Conservation (phyloP, 2,888 invertebrate genomes). For the Sminthurides aquaticus region DNA sequence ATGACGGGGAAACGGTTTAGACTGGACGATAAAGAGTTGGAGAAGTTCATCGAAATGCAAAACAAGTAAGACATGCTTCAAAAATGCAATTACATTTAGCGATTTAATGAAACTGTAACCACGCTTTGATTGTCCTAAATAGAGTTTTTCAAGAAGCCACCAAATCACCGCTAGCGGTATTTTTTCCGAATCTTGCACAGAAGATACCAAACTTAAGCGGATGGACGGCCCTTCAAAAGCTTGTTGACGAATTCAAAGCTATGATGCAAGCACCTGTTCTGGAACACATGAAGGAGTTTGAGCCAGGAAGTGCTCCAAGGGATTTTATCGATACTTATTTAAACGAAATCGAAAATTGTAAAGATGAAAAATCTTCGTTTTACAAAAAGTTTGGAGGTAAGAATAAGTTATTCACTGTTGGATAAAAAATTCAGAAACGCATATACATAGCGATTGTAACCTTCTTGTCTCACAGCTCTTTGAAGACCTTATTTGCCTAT, state of each 20-base stretch:
- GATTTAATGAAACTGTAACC: too few relatives aligned
- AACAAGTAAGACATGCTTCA: constrained; percentile 6
- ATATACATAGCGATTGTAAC: too few relatives aligned
- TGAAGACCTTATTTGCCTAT: too few relatives aligned
- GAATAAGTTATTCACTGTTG: background rate
- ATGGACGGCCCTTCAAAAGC: background rate
- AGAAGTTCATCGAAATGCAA: background rate
- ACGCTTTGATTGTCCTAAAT: background rate
- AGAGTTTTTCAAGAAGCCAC: constrained; percentile 1
- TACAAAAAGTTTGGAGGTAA: constrained; percentile 11
- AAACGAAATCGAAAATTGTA: background rate
- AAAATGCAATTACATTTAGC: background rate
- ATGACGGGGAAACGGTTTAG: constrained; percentile 9
- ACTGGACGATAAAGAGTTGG: constrained; percentile 5
- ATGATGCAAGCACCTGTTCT: constrained; percentile 1
- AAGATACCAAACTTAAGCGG: constrained; percentile 1
- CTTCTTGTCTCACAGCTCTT: too few relatives aligned
- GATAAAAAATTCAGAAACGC: too few relatives aligned
- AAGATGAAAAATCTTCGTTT: constrained; percentile 13
- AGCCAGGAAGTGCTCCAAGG: background rate
- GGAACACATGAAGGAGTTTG: background rate
- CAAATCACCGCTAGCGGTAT: background rate
- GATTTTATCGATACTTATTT: constrained; percentile 18
- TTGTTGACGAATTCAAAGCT: background rate
- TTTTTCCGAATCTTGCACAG: constrained; percentile 13